Percentiles rank a stretch among this genome's conserved stretches.
These are phyloP conservation scores for Stramonita haemastoma DNA, from an alignment of 2,888 invertebrate genomes.

Conservation along the genomic window DNA sequence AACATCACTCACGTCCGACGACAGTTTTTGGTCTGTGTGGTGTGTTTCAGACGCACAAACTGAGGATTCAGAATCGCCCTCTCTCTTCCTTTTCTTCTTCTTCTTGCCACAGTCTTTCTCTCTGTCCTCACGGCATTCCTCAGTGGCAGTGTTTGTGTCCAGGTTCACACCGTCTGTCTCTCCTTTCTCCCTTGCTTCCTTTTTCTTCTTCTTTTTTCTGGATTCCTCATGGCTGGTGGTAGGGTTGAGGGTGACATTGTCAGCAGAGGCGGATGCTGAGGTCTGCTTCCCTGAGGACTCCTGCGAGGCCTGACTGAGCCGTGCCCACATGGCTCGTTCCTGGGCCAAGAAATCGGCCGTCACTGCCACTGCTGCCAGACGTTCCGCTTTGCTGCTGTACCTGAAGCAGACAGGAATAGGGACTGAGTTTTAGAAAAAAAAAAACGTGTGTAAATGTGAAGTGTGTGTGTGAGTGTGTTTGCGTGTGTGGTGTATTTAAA, in stretches of 20 bases:
- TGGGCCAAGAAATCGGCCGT: constrained; percentile 61
- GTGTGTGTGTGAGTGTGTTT: too few species aligned
- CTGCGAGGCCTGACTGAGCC: background rate
- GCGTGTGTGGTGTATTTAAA: too few species aligned
- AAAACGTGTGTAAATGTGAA: too few species aligned
- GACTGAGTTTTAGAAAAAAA: too few species aligned
- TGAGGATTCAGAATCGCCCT: background rate
- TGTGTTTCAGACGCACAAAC: background rate
- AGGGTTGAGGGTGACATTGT: background rate
- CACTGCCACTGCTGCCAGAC: constrained; percentile 60
- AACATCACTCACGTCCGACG: background rate
- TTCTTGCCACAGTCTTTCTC: background rate
- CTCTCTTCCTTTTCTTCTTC: background rate
- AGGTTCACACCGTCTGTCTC: background rate
- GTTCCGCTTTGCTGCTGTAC: constrained; percentile 60
- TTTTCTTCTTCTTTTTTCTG: constrained; percentile 46
- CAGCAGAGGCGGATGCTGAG: background rate
- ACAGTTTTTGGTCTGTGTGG: background rate
- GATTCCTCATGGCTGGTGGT: background rate
- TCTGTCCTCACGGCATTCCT: background rate
- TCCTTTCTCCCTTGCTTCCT: constrained; percentile 9
- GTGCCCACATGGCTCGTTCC: constrained; percentile 49
- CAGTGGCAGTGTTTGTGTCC: background rate
- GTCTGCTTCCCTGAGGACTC: background rate
- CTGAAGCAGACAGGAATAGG: background rate